Conservation (phyloP, 2,113 vertebrate species). For the Lepisosteus osseus region DNA sequence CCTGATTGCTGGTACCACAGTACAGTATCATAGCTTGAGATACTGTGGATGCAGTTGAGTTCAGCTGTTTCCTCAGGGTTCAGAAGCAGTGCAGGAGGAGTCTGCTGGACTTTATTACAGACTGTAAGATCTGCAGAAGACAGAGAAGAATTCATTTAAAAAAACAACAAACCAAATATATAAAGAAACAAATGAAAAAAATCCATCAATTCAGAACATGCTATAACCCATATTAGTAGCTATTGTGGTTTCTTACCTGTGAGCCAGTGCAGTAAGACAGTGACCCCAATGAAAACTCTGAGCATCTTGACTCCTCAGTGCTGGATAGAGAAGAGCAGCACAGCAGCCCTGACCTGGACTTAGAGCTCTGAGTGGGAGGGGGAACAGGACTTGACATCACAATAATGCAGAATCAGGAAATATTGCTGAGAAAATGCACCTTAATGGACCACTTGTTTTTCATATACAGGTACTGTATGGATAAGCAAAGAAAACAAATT, state of each 20-base stretch:
- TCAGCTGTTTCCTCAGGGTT: not conserved
- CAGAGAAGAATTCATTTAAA: not conserved
- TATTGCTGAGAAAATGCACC: no score
- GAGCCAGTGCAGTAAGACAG: no score
- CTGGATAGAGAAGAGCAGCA: not conserved
- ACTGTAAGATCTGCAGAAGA: constrained; percentile 10
- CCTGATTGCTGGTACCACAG: constrained; percentile 27
- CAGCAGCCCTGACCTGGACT: not conserved
- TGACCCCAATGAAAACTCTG: no score
- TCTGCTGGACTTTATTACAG: constrained; percentile 23
- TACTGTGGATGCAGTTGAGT: constrained; percentile 16
- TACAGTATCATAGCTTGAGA: not conserved
- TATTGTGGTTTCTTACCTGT: no score
- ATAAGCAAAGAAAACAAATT: no score
- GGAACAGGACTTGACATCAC: not conserved
- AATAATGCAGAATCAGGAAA: not conserved
- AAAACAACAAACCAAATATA: no score
- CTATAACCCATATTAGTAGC: not conserved
- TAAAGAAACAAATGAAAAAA: no score
- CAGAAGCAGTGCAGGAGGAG: constrained; percentile 16
- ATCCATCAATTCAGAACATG: no score
- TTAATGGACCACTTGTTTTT: no score
- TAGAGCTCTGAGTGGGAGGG: not conserved
- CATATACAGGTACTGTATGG: no score
- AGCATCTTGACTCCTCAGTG: not conserved